Base-by-base conservation (phyloP, 2,797 vertebrate genomes). In the Myoxocephalus aenaeus region DNA sequence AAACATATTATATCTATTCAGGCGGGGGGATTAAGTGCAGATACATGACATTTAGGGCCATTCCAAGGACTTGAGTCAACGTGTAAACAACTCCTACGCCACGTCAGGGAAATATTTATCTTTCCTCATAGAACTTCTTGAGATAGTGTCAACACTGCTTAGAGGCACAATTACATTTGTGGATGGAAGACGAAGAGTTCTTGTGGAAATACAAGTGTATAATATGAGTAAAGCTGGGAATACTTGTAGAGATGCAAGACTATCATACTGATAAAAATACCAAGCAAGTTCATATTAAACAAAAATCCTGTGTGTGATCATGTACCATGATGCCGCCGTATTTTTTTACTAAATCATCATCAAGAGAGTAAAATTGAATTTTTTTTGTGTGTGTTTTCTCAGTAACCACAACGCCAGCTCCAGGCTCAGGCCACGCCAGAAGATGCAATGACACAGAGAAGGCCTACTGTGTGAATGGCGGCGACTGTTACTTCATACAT, bases 361-460 rank as follows among this genome's bases (percentile, higher is more conserved):
- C 6, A 13, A 15, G 4, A 27, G n/a, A 57, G 27, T 29, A 2
- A 68, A 34, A 74, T 1, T 25, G 14, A 27, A 38, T 32, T 32
- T 12, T 36, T 48, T 73, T 11, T 68, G 3, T 65, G 46, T 68
- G 81, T 38, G 68, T 75, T 59, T 54, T 0, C 81, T 38, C 91
- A 97, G 96, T 97, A 94, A 97, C 96, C 91, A 97, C 98, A 93
- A 97, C 96, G 53, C 94, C 94, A 86, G 96, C 97, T 86, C 96
- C 97, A 82, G 97, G 96, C 94, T 98, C 97, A 7, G 97, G 98
- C 86, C 98, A 99, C 0, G 96, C 97, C 88, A 96, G 97, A 94
- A 96, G 92, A 94, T 99, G 98, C 97, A 99, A 99, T 44, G 97
- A 99, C 86, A 97, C 97, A 77, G 96, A 98, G 91, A 98, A 97